phyloP scores from a whole-genome alignment of 23 tunicate species.

The Clavelina lepadiformis region DNA sequence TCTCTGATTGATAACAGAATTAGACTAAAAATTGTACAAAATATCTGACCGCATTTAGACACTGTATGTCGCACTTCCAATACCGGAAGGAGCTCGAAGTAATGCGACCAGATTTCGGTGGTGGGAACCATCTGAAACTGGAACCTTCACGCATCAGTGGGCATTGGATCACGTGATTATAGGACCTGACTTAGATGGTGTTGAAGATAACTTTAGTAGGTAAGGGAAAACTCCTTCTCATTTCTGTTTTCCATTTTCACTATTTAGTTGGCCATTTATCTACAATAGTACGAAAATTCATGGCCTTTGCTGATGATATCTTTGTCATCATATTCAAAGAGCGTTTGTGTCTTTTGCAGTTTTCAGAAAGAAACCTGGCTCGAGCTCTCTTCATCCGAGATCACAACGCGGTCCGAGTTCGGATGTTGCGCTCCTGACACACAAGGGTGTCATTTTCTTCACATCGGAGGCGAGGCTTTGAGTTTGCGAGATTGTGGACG shows the following conservation, averaged over 20 bases:
- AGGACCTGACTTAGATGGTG: constrained; percentile 18
- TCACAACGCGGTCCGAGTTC: background rate
- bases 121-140: constrained; percentile 70
- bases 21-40: too few relatives aligned
- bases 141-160: constrained; percentile 18
- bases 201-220: constrained; percentile 54
- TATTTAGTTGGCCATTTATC: too few relatives aligned
- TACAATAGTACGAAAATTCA: too few relatives aligned
- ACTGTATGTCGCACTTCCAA: constrained; percentile 29
- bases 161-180: constrained; percentile 64
- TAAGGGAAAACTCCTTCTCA: constrained; percentile 1
- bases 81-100: constrained; percentile 58
- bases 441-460: constrained; percentile 14
- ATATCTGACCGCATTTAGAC: too few relatives aligned
- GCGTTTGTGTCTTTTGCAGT: background rate
- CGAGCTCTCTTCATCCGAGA: constrained; percentile 36
- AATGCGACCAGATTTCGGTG: constrained; percentile 79
- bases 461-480: constrained; percentile 24
- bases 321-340: too few relatives aligned
- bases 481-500: constrained; percentile 35
- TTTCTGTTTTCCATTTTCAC: background rate
- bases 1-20: too few relatives aligned
- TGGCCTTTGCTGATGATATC: too few relatives aligned
- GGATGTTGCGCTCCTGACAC: constrained; percentile 5
- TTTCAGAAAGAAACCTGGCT: constrained; percentile 26